These are phyloP conservation scores for Torymus aiolomorphi DNA, from an alignment of 2,888 invertebrate species.

Conservation along the genomic window DNA sequence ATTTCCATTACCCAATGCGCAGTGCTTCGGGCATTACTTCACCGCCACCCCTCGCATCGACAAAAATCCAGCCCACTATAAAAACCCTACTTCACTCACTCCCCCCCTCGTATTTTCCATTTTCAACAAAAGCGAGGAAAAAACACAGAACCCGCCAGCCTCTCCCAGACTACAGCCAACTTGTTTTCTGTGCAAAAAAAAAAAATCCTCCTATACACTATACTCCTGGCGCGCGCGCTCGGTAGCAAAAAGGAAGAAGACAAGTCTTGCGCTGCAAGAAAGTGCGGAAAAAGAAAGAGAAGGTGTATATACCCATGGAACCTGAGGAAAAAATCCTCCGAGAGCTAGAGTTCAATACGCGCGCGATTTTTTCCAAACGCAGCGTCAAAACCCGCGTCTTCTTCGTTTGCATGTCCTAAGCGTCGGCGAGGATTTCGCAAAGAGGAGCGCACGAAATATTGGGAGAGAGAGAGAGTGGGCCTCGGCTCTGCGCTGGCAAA, in stretches of 20 bases:
- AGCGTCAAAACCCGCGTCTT: too few relatives aligned
- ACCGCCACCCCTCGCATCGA: too few relatives aligned
- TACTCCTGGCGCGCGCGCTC: neutral
- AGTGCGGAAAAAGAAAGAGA: neutral
- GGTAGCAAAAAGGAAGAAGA: conserved; percentile 8
- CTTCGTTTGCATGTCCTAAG: too few relatives aligned
- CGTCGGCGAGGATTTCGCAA: neutral
- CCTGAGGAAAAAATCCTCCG: too few relatives aligned
- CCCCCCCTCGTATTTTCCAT: conserved; percentile 29
- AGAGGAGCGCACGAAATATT: conserved; percentile 14
- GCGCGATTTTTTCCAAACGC: too few relatives aligned
- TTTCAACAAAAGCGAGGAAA: conserved; percentile 12
- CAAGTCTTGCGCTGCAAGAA: neutral
- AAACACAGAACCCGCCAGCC: conserved; percentile 5
- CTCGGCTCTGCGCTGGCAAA: neutral
- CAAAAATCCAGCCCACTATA: neutral
- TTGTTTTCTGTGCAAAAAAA: too few relatives aligned
- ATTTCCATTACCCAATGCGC: too few relatives aligned
- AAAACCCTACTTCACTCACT: neutral
- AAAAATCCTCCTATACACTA: too few relatives aligned
- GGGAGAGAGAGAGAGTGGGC: neutral
- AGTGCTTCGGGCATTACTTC: too few relatives aligned
- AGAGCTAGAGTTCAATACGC: too few relatives aligned
- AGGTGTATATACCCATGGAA: neutral
- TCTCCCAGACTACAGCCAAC: neutral